phyloP scores from a whole-genome alignment of 2,888 invertebrate genomes.

The Meganola albula region DNA sequence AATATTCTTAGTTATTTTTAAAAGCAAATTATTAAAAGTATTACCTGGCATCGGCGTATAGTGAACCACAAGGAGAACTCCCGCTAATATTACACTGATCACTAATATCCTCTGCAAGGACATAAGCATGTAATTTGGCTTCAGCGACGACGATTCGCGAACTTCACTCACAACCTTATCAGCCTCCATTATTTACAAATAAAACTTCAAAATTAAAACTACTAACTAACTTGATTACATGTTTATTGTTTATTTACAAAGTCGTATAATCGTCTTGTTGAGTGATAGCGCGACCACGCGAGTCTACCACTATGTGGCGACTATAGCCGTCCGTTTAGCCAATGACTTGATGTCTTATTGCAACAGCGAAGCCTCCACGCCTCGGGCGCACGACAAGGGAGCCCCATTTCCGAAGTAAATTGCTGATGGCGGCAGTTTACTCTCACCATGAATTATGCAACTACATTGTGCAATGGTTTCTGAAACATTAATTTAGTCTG shows the following conservation, averaged over 20 bases:
- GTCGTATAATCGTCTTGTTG: slow-evolving; percentile 13
- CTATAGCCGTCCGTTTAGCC: slow-evolving; percentile 34
- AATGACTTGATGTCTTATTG: slow-evolving; percentile 35
- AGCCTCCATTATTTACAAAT: slow-evolving; percentile 44
- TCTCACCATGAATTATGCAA: slow-evolving; percentile 60
- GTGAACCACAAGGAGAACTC: slow-evolving; percentile 83
- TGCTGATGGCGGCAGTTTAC: slow-evolving; percentile 39
- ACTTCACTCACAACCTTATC: slow-evolving; percentile 45
- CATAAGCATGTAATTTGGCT: slow-evolving; percentile 76
- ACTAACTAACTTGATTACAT: slow-evolving; percentile 30
- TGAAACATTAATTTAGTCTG: no score
- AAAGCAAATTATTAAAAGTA: background rate
- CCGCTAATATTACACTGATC: slow-evolving; percentile 80
- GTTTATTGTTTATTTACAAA: slow-evolving; percentile 37
- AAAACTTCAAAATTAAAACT: slow-evolving; percentile 7
- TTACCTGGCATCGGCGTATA: slow-evolving; percentile 85
- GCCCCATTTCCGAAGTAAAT: slow-evolving; percentile 62
- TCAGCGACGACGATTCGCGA: slow-evolving; percentile 41
- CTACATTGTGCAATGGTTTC: slow-evolving; percentile 49
- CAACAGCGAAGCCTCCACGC: slow-evolving; percentile 37
- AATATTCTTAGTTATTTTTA: no score
- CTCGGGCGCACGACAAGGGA: slow-evolving; percentile 28
- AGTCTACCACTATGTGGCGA: slow-evolving; percentile 60
- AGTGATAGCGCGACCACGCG: slow-evolving; percentile 50
- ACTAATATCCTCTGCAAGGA: slow-evolving; percentile 81